Evolutionary conservation across 1,140 invertebrate species (phyloP).

Genomic region (Caenorhabditis remanei): DNA sequence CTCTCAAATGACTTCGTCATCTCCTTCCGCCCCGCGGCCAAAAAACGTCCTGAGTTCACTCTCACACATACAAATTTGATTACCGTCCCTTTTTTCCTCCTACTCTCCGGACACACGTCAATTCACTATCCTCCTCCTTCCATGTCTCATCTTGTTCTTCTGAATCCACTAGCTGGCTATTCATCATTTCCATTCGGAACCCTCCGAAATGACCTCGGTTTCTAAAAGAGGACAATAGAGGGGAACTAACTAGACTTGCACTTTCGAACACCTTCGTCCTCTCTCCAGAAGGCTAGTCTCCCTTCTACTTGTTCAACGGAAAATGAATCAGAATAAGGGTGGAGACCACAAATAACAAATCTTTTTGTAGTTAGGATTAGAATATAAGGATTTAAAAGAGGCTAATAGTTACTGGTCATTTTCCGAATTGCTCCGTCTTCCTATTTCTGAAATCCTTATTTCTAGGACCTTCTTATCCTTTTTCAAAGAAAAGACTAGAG

Average conservation of each 20-base stretch:
- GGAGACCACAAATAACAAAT: conserved; percentile 21
- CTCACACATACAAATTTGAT: conserved; percentile 37
- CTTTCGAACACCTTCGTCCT: not conserved
- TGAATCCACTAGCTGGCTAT: not conserved
- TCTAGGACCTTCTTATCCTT: not conserved
- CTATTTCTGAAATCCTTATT: not conserved
- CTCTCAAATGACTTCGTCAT: conserved; percentile 4
- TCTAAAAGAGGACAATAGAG: not conserved
- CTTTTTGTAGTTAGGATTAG: not conserved
- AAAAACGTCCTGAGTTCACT: not conserved
- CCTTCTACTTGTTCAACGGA: not conserved
- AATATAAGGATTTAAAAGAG: not conserved
- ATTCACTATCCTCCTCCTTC: not conserved
- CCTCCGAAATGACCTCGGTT: not conserved
- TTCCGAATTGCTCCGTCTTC: not conserved
- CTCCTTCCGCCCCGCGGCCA: not conserved
- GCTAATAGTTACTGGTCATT: not conserved
- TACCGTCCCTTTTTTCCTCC: not conserved
- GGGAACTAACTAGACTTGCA: not conserved
- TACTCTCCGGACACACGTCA: not conserved
- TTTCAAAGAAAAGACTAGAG: not conserved
- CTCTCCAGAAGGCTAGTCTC: not conserved
- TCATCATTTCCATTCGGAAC: no score
- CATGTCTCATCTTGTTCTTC: conserved; percentile 6
- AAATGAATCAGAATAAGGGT: conserved; percentile 6